These are phyloP conservation scores for Eupithecia centaureata DNA, from an alignment of 2,888 invertebrate genomes.

Conservation along the genomic window DNA sequence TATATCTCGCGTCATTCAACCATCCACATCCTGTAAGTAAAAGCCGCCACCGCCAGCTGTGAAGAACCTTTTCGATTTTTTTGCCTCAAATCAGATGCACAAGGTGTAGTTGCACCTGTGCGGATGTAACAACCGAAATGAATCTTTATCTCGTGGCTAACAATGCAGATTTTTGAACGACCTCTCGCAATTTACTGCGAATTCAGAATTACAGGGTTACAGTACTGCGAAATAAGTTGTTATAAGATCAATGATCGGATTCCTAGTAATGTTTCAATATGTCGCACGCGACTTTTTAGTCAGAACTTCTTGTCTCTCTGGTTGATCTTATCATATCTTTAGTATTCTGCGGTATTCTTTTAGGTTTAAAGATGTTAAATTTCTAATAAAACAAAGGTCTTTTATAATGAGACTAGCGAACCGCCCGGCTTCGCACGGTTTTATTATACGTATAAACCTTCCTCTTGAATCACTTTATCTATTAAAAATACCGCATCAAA, in stretches of 20 bases:
- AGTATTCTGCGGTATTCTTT: background rate
- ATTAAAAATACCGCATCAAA: no score
- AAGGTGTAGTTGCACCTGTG: background rate
- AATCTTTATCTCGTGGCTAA: background rate
- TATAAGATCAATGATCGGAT: background rate
- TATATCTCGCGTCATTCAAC: background rate
- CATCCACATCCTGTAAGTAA: background rate
- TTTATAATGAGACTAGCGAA: no score
- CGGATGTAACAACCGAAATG: background rate
- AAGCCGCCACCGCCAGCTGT: background rate
- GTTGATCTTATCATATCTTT: background rate
- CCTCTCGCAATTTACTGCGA: background rate
- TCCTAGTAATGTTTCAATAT: conserved; percentile 3
- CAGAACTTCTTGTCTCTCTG: background rate
- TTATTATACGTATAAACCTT: no score
- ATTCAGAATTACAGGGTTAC: background rate
- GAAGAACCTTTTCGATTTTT: background rate
- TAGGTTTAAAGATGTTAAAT: no score
- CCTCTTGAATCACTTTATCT: no score
- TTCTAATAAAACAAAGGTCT: no score
- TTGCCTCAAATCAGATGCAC: background rate
- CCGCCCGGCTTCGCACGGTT: no score
- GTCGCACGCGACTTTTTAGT: background rate
- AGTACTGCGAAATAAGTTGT: background rate
- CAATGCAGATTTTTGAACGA: background rate